phyloP scores from a whole-genome alignment of 2,113 vertebrate species.

The Isichthys henryi region DNA sequence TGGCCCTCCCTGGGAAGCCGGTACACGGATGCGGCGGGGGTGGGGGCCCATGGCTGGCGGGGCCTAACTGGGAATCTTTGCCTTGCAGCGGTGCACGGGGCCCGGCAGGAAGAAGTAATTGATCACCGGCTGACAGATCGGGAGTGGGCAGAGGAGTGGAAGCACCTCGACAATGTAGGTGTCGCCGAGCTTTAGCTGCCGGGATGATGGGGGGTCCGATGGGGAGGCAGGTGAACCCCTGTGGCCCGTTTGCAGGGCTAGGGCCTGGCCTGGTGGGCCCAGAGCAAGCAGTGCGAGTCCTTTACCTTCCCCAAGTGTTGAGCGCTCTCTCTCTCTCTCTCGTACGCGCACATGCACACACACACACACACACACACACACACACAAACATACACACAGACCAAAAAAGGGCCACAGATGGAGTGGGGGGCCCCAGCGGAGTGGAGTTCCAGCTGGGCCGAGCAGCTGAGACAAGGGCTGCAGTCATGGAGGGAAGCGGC shows the following conservation, averaged over 20 bases:
- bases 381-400: constrained; percentile 24
- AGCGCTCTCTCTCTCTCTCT: neutral
- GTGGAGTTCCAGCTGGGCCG: constrained; percentile 64
- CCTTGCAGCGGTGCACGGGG: constrained; percentile 67
- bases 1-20: neutral
- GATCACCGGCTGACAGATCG: constrained; percentile 92
- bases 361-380: neutral
- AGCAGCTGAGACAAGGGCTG: constrained; percentile 70
- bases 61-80: constrained; percentile 19
- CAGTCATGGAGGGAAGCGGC: constrained; percentile 60
- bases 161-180: constrained; percentile 94
- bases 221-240: neutral
- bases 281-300: neutral
- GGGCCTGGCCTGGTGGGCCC: neutral
- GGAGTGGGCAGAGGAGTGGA: constrained; percentile 98
- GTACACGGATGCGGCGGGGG: neutral
- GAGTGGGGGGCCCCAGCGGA: constrained; percentile 57
- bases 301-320: neutral
- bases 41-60: neutral
- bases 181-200: neutral
- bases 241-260: neutral
- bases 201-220: neutral
- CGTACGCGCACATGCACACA: neutral
- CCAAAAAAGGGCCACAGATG: constrained; percentile 56
- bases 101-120: constrained; percentile 87